phyloP scores from a whole-genome alignment of 2,113 vertebrate genomes.

The Bubo scandiacus region DNA sequence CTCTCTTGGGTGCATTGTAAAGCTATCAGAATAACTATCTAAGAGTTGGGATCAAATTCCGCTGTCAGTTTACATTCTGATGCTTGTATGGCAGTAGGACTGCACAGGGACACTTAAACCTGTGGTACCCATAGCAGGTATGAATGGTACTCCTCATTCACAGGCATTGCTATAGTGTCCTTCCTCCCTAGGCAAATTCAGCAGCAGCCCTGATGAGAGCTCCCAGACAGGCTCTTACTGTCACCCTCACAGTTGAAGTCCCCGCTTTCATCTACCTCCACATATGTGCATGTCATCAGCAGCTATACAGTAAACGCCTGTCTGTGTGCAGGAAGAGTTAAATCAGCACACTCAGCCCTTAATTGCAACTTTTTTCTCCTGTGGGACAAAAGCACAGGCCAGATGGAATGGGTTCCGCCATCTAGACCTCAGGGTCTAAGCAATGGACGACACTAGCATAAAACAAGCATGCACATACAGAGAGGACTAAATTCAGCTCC shows the following conservation, averaged over 20 bases:
- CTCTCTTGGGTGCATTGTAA: not conserved
- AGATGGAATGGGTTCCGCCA: not conserved
- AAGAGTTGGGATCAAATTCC: not conserved
- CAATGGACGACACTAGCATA: not conserved
- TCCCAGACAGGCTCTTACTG: not conserved
- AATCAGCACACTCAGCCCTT: not conserved
- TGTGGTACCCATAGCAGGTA: not conserved
- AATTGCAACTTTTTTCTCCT: not conserved
- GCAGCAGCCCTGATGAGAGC: not conserved
- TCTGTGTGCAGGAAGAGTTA: not conserved
- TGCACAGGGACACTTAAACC: not conserved
- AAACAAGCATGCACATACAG: not conserved
- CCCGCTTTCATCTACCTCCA: not conserved
- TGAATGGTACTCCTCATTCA: not conserved
- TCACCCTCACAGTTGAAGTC: not conserved
- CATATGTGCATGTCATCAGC: rapidly evolving
- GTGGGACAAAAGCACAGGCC: not conserved
- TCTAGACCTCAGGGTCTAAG: not conserved
- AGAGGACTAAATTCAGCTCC: not conserved
- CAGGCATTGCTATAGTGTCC: not conserved
- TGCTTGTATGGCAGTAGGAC: not conserved
- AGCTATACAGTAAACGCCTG: not conserved
- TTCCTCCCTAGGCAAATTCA: not conserved
- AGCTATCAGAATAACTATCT: not conserved
- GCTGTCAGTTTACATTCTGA: not conserved